Conservation (phyloP, 2,113 vertebrate species). For the Mystacornis crossleyi region DNA sequence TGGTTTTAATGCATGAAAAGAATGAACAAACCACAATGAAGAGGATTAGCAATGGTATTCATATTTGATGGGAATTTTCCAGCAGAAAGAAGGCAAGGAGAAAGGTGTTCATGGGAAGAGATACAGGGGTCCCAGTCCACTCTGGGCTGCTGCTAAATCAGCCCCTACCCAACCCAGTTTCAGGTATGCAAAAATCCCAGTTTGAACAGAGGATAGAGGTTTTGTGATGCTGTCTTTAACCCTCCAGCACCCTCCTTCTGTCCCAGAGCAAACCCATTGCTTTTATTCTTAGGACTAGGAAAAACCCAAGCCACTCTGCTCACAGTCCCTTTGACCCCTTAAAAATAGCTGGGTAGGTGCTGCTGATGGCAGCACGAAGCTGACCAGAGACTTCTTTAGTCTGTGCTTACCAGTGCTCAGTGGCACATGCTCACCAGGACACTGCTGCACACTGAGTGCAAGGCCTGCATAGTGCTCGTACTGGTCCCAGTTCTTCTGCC, state of each 20-base stretch:
- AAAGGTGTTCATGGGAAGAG: not conserved
- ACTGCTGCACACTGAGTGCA: not conserved
- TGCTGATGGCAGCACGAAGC: not conserved
- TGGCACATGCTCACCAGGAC: fast-evolving
- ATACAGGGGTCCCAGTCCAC: fast-evolving
- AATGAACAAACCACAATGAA: not conserved
- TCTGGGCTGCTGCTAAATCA: not conserved
- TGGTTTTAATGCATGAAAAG: not conserved
- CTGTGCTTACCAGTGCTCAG: not conserved
- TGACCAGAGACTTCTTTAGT: not conserved
- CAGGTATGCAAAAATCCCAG: not conserved
- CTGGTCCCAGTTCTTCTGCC: not conserved
- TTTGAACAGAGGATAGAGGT: not conserved
- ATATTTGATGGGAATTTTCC: not conserved
- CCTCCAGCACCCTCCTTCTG: not conserved
- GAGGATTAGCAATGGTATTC: not conserved
- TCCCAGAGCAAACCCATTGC: not conserved
- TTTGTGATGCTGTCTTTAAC: not conserved
- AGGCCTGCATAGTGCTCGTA: not conserved
- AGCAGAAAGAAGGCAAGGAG: not conserved
- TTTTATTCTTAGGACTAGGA: not conserved
- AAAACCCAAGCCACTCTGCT: not conserved
- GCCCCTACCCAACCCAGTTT: not conserved
- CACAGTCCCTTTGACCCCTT: not conserved
- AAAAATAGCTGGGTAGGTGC: not conserved